phyloP scores from a whole-genome alignment of 2,888 invertebrate species.

The Limnephilus marmoratus region DNA sequence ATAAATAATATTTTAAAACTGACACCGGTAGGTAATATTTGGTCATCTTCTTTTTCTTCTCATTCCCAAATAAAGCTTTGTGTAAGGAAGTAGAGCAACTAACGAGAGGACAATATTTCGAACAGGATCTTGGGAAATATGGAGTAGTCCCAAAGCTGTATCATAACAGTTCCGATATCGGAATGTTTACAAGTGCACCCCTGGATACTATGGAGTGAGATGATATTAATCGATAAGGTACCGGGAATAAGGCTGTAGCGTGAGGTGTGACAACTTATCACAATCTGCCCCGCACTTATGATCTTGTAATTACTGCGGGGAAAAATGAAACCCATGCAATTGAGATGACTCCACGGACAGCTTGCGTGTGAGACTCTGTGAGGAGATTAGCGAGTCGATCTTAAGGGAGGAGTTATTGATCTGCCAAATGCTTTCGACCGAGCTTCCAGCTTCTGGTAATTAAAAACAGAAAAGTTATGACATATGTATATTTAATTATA shows the following conservation, averaged over 20 bases:
- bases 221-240: constrained; percentile 46
- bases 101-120: no score
- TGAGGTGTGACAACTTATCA: constrained; percentile 59
- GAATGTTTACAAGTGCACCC: no score
- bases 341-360: constrained; percentile 22
- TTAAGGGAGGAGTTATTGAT: background rate
- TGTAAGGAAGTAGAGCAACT: no score
- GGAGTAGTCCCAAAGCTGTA: no score
- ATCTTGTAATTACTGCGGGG: constrained; percentile 58
- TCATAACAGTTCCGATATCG: no score
- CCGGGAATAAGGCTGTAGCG: constrained; percentile 47
- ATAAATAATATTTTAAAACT: no score
- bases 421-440: background rate
- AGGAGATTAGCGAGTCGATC: background rate
- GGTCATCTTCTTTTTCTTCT: no score
- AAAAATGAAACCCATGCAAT: constrained; percentile 34
- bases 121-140: no score
- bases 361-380: constrained; percentile 10
- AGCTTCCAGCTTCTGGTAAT: background rate
- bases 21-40: no score
- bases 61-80: no score
- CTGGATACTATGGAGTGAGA: background rate
- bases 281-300: constrained; percentile 35
- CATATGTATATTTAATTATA: background rate
- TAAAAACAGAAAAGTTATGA: background rate